phyloP scores from a whole-genome alignment of 2,888 invertebrate species.

The Lottia gigantea region DNA sequence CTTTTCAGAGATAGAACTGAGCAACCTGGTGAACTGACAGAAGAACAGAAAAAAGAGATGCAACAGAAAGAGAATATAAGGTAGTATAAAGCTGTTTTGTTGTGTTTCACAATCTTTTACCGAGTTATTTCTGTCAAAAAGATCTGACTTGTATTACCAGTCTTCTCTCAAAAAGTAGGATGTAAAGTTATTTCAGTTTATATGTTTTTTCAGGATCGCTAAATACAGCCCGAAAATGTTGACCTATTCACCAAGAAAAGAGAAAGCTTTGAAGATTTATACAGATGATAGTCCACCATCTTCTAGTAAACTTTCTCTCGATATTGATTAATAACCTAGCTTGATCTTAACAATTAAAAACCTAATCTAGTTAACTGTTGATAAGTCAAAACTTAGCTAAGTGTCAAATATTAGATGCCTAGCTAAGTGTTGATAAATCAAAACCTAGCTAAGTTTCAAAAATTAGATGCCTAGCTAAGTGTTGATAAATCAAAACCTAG shows the following conservation, averaged over 20 bases:
- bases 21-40: conserved; percentile 73
- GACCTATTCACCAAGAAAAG: conserved; percentile 75
- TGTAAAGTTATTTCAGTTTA: background rate
- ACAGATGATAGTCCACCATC: conserved; percentile 69
- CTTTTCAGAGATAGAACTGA: conserved; percentile 75
- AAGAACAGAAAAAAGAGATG: conserved; percentile 76
- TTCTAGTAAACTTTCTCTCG: conserved; percentile 13
- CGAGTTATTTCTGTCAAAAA: too few relatives aligned
- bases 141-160: background rate
- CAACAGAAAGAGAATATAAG: conserved; percentile 73
- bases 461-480: too few relatives aligned
- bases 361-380: too few relatives aligned
- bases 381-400: too few relatives aligned
- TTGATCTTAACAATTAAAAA: too few relatives aligned
- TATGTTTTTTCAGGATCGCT: conserved; percentile 40
- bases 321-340: background rate
- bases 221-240: conserved; percentile 36
- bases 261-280: conserved; percentile 80
- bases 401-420: too few relatives aligned
- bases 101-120: too few relatives aligned
- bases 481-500: too few relatives aligned
- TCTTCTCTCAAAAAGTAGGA: background rate
- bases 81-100: too few relatives aligned
- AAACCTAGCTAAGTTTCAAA: too few relatives aligned
- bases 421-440: too few relatives aligned